phyloP scores from a whole-genome alignment of 23 tunicate genomes.

The Styela clava region DNA sequence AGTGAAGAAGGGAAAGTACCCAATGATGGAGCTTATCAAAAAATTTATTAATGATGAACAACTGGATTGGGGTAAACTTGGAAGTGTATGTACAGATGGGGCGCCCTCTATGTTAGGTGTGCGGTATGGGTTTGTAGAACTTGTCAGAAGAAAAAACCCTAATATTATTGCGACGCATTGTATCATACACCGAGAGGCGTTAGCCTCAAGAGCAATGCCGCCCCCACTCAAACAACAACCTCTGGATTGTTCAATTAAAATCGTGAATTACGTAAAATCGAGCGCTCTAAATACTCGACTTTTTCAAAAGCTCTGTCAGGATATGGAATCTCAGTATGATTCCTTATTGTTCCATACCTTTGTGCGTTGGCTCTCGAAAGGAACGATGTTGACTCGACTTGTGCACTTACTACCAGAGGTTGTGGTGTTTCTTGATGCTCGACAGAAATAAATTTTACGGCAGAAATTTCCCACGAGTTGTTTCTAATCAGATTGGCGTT shows the following conservation, averaged over 20 bases:
- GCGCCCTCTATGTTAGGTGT: slow-evolving; percentile 42
- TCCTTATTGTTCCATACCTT: slow-evolving; percentile 37
- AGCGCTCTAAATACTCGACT: slow-evolving; percentile 38
- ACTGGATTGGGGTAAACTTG: slow-evolving; percentile 40
- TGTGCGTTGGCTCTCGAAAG: slow-evolving; percentile 63
- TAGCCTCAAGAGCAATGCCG: slow-evolving; percentile 41
- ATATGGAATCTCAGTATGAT: slow-evolving; percentile 21
- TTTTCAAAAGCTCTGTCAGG: slow-evolving; percentile 34
- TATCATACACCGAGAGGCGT: slow-evolving; percentile 33
- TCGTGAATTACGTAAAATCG: too few species aligned
- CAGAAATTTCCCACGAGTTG: slow-evolving; percentile 27
- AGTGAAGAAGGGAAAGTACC: slow-evolving; percentile 35
- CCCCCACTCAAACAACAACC: slow-evolving; percentile 42
- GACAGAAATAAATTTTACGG: slow-evolving; percentile 35
- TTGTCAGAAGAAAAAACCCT: slow-evolving; percentile 36
- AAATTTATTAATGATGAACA: slow-evolving; percentile 31
- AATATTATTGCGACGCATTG: slow-evolving; percentile 40
- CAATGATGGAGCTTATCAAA: slow-evolving; percentile 48
- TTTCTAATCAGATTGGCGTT: slow-evolving; percentile 48
- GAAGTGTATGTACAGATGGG: slow-evolving; percentile 44
- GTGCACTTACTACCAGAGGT: too few species aligned
- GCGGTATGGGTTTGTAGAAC: slow-evolving; percentile 36
- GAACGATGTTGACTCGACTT: too few species aligned
- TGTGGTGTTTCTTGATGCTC: too few species aligned
- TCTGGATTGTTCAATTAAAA: slow-evolving; percentile 34